A percentile compares a stretch with the other conserved stretches of the same genome.
Evolutionary conservation across 1,140 invertebrate species (phyloP).

Genomic region (Psix sp.): DNA sequence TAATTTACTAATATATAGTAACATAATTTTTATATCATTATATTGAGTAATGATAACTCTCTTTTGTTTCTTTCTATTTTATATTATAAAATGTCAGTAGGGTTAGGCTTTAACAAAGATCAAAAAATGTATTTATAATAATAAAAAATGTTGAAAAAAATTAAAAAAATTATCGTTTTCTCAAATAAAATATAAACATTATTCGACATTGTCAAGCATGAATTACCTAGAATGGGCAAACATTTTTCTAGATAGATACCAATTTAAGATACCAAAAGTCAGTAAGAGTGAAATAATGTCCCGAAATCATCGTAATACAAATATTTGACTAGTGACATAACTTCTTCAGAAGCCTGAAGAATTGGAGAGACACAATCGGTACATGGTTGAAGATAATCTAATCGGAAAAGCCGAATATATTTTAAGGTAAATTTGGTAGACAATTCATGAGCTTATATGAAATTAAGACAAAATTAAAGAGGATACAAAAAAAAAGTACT

Average conservation of each 20-base stretch:
- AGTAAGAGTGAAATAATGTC: not conserved
- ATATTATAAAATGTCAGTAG: too few species aligned
- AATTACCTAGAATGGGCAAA: conserved; percentile 64
- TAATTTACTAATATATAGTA: too few species aligned
- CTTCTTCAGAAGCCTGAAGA: conserved; percentile 64
- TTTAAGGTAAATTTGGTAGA: conserved; percentile 60
- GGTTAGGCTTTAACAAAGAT: not conserved
- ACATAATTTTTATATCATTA: too few species aligned
- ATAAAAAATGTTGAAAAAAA: conserved; percentile 1
- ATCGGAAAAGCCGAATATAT: conserved; percentile 67
- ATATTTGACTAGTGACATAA: not conserved
- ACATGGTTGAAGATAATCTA: conserved; percentile 59
- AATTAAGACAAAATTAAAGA: conserved; percentile 26
- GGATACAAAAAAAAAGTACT: conserved; percentile 11
- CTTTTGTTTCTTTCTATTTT: too few species aligned
- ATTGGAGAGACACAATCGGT: conserved; percentile 62
- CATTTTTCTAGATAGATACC: conserved; percentile 65
- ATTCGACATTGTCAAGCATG: conserved; percentile 31
- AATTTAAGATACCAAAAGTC: conserved; percentile 48
- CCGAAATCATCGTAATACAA: not conserved
- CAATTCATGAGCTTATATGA: not conserved
- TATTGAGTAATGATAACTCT: too few species aligned
- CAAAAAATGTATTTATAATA: conserved; percentile 1
- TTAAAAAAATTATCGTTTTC: conserved; percentile 1
- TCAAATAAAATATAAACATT: not conserved